Evolutionary conservation across 1,140 invertebrate genomes (phyloP).

Genomic region (Aphis gossypii): DNA sequence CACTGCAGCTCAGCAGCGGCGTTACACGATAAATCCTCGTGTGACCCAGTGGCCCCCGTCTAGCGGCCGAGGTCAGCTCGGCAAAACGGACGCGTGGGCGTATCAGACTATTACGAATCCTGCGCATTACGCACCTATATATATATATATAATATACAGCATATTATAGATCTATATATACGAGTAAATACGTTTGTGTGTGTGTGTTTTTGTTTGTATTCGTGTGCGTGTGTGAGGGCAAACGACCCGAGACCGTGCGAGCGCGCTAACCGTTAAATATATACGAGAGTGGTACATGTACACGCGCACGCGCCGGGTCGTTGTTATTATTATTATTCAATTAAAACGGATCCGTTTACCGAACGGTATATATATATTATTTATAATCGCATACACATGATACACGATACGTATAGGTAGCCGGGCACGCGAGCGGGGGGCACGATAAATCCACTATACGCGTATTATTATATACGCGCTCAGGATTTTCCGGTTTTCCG

Average conservation of each 20-base stretch:
- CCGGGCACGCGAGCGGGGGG: not conserved
- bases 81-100: slow-evolving; percentile 33
- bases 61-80: slow-evolving; percentile 19
- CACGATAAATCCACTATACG: not conserved
- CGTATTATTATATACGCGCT: no score
- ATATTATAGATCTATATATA: not conserved
- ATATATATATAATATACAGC: not conserved
- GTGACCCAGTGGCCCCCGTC: slow-evolving; percentile 54
- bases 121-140: slow-evolving; percentile 30
- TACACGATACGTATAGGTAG: not conserved
- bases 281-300: not conserved
- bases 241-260: not conserved
- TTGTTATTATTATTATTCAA: slow-evolving; percentile 28
- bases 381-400: not conserved
- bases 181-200: not conserved
- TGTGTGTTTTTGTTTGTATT: not conserved
- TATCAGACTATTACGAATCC: not conserved
- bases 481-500: not conserved
- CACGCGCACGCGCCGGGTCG: not conserved
- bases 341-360: slow-evolving; percentile 35
- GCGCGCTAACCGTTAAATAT: slow-evolving; percentile 24
- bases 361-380: not conserved
- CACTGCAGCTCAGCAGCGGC: not conserved
- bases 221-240: not conserved
- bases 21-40: slow-evolving; percentile 45